A percentile compares a stretch with the other conserved stretches of the same genome.
These are phyloP conservation scores for Spinus olivaceus DNA, from an alignment of 2,797 vertebrate genomes.

Conservation along the genomic window DNA sequence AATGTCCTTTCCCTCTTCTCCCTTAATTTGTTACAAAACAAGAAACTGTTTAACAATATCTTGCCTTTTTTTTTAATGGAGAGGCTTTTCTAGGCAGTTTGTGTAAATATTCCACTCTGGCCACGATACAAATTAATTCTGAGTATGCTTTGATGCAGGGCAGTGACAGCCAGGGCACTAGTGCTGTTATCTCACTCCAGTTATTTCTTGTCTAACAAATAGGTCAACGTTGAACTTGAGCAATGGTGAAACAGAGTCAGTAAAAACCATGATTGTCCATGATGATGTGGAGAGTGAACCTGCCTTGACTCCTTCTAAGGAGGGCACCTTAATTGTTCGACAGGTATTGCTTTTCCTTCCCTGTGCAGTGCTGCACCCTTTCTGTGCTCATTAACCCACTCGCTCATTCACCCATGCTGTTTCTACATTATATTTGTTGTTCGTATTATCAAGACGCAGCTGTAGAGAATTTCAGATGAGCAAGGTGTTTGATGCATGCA, in stretches of 20 bases:
- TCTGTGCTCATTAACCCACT: conserved; percentile 75
- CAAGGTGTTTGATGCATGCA: conserved; percentile 67
- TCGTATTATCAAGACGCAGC: conserved; percentile 58
- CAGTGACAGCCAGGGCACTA: neutral
- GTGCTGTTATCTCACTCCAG: neutral
- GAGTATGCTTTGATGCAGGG: neutral
- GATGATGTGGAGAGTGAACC: conserved; percentile 92
- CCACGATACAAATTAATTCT: neutral
- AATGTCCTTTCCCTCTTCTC: neutral
- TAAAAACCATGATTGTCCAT: conserved; percentile 95
- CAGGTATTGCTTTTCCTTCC: conserved; percentile 80
- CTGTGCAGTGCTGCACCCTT: conserved; percentile 39
- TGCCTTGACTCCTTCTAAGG: conserved; percentile 91
- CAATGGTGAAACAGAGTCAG: conserved; percentile 93
- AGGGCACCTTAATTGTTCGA: conserved; percentile 94
- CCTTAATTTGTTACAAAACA: neutral
- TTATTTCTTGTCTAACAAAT: conserved; percentile 5
- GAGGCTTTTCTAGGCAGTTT: neutral
- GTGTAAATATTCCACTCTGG: neutral
- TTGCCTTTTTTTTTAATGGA: neutral
- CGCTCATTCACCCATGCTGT: conserved; percentile 78
- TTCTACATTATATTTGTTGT: conserved; percentile 76
- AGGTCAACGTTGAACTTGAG: conserved; percentile 87
- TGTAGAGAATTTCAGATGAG: conserved; percentile 54
- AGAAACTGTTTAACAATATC: neutral